A percentile compares a stretch with the other conserved stretches of the same genome.
Evolutionary conservation across 1,140 invertebrate genomes (phyloP).

Genomic region (Meloidogyne hapla): DNA sequence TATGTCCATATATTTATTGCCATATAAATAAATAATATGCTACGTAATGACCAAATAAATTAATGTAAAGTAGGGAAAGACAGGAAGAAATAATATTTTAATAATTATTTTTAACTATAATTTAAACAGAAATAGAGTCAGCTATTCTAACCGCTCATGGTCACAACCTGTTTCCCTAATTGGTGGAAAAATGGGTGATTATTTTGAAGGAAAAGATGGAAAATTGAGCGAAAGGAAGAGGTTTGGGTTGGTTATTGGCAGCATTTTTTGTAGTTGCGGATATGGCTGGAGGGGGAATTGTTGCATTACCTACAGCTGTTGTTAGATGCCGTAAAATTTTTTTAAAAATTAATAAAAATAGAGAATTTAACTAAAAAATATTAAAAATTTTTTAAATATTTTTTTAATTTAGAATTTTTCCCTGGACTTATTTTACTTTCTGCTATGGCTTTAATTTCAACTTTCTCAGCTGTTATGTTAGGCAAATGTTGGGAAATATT

Average conservation of each 20-base stretch:
- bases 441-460: constrained; percentile 34
- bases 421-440: constrained; percentile 37
- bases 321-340: constrained; percentile 31
- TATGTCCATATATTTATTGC: not conserved
- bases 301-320: constrained; percentile 43
- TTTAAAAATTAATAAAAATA: too few relatives aligned
- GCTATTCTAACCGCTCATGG: constrained; percentile 12
- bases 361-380: too few relatives aligned
- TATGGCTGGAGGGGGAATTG: constrained; percentile 46
- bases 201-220: constrained; percentile 21
- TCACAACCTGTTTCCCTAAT: constrained; percentile 14
- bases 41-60: not conserved
- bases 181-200: constrained; percentile 24
- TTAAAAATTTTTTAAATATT: not conserved
- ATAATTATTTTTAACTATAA: not conserved
- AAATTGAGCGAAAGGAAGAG: constrained; percentile 25
- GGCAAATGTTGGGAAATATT: constrained; percentile 45
- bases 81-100: not conserved
- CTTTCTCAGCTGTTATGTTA: constrained; percentile 41
- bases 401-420: constrained; percentile 38
- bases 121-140: constrained; percentile 20
- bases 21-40: not conserved
- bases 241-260: constrained; percentile 37
- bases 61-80: not conserved
- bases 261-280: constrained; percentile 44